Conservation (phyloP, 2,113 vertebrate genomes). For the Collichthys lucidus region DNA sequence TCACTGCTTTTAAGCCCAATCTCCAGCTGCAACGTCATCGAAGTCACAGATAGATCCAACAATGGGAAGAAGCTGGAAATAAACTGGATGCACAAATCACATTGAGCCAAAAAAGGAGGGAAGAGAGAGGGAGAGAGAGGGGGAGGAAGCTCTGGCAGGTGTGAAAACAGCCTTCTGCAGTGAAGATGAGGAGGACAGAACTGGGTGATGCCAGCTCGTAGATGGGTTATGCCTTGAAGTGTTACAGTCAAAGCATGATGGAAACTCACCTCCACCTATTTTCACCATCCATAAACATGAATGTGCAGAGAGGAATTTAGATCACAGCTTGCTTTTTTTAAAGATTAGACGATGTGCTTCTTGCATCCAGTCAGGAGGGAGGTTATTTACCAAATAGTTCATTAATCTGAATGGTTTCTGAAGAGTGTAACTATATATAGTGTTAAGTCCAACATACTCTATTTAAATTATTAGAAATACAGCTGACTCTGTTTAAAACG, state of each 20-base stretch:
- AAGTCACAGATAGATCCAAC: conserved; percentile 9
- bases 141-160: conserved; percentile 19
- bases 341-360: neutral
- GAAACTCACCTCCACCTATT: conserved; percentile 30
- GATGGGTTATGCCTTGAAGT: conserved; percentile 29
- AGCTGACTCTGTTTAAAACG: neutral
- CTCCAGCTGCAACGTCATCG: neutral
- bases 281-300: conserved; percentile 35
- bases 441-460: neutral
- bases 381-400: neutral
- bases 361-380: neutral
- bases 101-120: conserved; percentile 15
- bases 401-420: neutral
- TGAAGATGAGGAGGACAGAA: conserved; percentile 46
- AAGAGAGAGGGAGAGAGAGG: neutral
- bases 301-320: neutral
- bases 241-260: conserved; percentile 30
- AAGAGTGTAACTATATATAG: neutral
- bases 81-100: conserved; percentile 48
- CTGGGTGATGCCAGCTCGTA: conserved; percentile 18
- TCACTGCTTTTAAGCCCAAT: conserved; percentile 18
- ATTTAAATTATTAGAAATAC: neutral
- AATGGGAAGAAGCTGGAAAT: conserved; percentile 7
- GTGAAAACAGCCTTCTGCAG: conserved; percentile 57
- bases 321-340: conserved; percentile 7